These are phyloP conservation scores for Anolis apletophallus DNA, from an alignment of 2,797 vertebrate genomes.

Conservation along the genomic window DNA sequence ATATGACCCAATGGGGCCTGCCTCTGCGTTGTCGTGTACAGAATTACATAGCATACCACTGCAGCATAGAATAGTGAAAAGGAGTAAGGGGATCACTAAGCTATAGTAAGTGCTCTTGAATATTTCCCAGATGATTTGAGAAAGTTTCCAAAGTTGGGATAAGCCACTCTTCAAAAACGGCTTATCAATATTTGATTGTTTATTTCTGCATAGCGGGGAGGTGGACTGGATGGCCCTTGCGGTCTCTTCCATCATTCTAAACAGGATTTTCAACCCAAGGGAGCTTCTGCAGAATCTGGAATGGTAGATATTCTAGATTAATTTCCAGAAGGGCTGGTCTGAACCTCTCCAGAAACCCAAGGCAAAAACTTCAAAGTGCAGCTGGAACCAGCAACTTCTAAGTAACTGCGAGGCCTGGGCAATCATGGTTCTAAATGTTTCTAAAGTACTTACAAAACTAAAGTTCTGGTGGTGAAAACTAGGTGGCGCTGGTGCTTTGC, in stretches of 20 bases:
- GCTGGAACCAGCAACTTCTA: not conserved
- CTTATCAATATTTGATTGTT: not conserved
- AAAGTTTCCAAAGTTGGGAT: not conserved
- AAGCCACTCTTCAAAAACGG: not conserved
- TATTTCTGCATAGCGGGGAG: no score
- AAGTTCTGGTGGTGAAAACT: no score
- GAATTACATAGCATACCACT: not conserved
- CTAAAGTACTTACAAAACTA: no score
- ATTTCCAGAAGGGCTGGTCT: not conserved
- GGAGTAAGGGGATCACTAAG: not conserved
- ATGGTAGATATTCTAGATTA: not conserved
- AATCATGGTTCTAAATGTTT: no score
- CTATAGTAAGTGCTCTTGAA: slow-evolving; percentile 30
- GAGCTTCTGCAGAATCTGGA: not conserved
- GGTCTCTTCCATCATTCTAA: no score
- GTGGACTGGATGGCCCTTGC: no score
- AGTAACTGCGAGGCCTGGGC: no score
- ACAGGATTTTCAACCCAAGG: not conserved
- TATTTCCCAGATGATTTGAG: not conserved
- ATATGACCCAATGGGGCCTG: not conserved
- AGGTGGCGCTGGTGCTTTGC: no score
- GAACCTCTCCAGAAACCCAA: not conserved
- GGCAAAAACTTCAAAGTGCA: not conserved
- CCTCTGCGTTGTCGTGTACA: not conserved
- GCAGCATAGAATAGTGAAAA: not conserved